Evolutionary conservation across 2,113 vertebrate species (phyloP).

Genomic region (Anoplopoma fimbria): DNA sequence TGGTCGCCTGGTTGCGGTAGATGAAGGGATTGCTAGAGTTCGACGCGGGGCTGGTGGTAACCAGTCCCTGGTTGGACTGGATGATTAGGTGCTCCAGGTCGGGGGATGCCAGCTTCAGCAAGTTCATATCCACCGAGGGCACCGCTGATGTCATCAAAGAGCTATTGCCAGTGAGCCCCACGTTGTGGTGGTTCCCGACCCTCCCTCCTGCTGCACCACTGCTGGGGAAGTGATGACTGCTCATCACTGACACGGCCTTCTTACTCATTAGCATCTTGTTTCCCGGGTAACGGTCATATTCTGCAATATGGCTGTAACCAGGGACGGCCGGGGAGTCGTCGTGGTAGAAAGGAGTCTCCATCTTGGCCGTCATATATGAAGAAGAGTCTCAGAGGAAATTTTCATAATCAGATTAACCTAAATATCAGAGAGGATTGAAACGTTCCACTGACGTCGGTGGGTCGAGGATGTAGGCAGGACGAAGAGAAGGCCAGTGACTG

Average conservation of each 20-base stretch:
- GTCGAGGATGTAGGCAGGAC: constrained; percentile 50
- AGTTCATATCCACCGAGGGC: constrained; percentile 83
- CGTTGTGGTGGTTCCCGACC: constrained; percentile 40
- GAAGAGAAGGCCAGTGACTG: constrained; percentile 11
- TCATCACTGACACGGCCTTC: constrained; percentile 73
- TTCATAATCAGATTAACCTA: constrained; percentile 83
- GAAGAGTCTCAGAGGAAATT: constrained; percentile 54
- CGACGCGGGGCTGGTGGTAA: constrained; percentile 83
- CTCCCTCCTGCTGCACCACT: constrained; percentile 34
- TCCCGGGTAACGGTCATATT: constrained; percentile 79
- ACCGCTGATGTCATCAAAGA: constrained; percentile 47
- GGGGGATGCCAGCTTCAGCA: constrained; percentile 90
- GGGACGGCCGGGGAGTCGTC: constrained; percentile 74
- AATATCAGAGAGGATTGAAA: constrained; percentile 67
- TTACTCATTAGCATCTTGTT: constrained; percentile 83
- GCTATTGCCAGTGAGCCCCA: constrained; percentile 26
- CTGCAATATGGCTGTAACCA: constrained; percentile 72
- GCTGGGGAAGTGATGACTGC: constrained; percentile 62
- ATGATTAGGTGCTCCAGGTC: constrained; percentile 94
- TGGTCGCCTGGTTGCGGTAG: constrained; percentile 88
- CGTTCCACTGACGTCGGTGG: constrained; percentile 55
- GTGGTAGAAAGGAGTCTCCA: constrained; percentile 87
- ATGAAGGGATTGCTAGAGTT: constrained; percentile 85
- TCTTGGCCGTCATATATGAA: constrained; percentile 75
- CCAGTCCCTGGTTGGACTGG: constrained; percentile 91